Evolutionary conservation across 2,888 invertebrate genomes (phyloP).

Genomic region (Apamea anceps): DNA sequence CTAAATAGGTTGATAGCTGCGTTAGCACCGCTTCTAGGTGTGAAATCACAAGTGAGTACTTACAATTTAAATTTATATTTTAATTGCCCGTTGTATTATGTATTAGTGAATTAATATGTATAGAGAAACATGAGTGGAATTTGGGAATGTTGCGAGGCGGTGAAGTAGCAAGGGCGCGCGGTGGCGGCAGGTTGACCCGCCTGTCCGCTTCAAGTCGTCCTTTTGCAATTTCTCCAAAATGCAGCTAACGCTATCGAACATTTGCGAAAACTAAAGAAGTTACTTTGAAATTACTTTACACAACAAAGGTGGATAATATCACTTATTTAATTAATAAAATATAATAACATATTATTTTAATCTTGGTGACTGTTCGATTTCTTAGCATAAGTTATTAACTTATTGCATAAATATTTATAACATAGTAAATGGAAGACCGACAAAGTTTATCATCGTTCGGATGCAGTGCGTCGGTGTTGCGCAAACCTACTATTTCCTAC

Average conservation of each 20-base stretch:
- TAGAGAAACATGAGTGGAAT: slow-evolving; percentile 74
- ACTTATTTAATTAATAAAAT: background rate
- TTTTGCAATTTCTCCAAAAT: slow-evolving; percentile 87
- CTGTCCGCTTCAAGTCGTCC: slow-evolving; percentile 81
- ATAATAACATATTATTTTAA: background rate
- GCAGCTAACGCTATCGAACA: slow-evolving; percentile 69
- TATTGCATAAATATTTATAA: slow-evolving; percentile 51
- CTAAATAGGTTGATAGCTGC: slow-evolving; percentile 84
- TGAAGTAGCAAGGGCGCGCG: slow-evolving; percentile 56
- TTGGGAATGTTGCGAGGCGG: slow-evolving; percentile 76
- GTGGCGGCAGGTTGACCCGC: slow-evolving; percentile 76
- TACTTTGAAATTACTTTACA: slow-evolving; percentile 2
- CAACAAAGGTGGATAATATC: background rate
- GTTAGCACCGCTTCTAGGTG: slow-evolving; percentile 81
- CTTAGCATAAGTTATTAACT: slow-evolving; percentile 50
- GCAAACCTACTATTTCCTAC: slow-evolving; percentile 80
- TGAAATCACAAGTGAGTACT: slow-evolving; percentile 80
- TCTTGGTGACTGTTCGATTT: slow-evolving; percentile 29
- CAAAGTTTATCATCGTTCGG: slow-evolving; percentile 89
- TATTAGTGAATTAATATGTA: slow-evolving; percentile 44
- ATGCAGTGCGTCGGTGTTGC: slow-evolving; percentile 87
- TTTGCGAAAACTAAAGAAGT: slow-evolving; percentile 35
- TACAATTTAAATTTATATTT: slow-evolving; percentile 29
- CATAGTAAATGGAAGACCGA: slow-evolving; percentile 80
- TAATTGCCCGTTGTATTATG: slow-evolving; percentile 3